phyloP scores from a whole-genome alignment of 2,113 vertebrate species.

The Amia ocellicauda region DNA sequence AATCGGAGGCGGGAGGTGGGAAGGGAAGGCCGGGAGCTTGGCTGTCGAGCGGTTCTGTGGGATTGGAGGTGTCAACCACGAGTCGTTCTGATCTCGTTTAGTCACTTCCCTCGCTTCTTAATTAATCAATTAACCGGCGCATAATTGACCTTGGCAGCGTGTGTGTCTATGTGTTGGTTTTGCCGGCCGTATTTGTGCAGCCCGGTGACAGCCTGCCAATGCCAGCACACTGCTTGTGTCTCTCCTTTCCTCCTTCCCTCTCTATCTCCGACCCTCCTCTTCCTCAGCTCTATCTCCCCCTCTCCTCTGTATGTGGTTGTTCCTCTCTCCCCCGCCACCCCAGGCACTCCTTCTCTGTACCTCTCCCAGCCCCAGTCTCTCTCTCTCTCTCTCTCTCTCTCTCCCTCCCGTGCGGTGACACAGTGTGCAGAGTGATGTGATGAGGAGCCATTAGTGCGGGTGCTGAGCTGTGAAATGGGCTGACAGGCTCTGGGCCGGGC shows the following conservation, averaged over 20 bases:
- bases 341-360: not conserved
- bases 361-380: not conserved
- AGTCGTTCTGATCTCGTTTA: too few species aligned
- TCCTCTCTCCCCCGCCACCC: not conserved
- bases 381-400: slow-evolving; percentile 18
- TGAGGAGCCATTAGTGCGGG: slow-evolving; percentile 54
- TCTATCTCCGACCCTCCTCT: too few species aligned
- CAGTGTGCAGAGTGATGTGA: slow-evolving; percentile 24
- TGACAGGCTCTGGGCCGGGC: slow-evolving; percentile 26
- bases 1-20: too few species aligned
- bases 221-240: too few species aligned
- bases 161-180: not conserved
- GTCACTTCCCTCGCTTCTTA: too few species aligned
- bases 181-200: not conserved
- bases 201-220: not conserved
- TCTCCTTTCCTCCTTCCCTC: not conserved
- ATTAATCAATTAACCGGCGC: slow-evolving; percentile 1
- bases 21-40: too few species aligned
- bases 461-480: slow-evolving; percentile 62
- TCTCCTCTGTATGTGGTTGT: not conserved
- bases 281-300: not conserved
- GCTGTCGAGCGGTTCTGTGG: too few species aligned
- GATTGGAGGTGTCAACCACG: too few species aligned
- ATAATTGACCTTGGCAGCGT: not conserved
- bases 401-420: not conserved